Conservation (phyloP, 2,888 invertebrate genomes). For the Athalia cordata region DNA sequence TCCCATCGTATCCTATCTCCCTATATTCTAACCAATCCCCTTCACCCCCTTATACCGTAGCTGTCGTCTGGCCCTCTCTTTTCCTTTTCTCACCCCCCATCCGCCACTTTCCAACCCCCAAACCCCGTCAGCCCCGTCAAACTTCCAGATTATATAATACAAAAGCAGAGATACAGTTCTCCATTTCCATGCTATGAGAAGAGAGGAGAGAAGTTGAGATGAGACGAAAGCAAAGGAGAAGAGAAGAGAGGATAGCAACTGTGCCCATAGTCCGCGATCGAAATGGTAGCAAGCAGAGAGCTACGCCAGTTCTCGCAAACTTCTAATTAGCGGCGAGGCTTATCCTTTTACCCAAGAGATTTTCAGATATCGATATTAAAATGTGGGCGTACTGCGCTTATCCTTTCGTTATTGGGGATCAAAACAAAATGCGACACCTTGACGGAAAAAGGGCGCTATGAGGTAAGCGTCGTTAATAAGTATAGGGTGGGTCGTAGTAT, state of each 20-base stretch:
- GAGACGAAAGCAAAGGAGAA: constrained; percentile 50
- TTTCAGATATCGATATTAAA: constrained; percentile 27
- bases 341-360: constrained; percentile 32
- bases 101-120: constrained; percentile 29
- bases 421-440: constrained; percentile 10
- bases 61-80: constrained; percentile 48
- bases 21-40: constrained; percentile 61
- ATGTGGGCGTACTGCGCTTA: constrained; percentile 19
- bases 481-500: not conserved
- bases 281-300: constrained; percentile 25
- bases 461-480: not conserved
- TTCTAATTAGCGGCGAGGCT: constrained; percentile 44
- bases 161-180: constrained; percentile 64
- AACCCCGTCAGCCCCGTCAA: constrained; percentile 61
- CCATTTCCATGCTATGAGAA: constrained; percentile 51
- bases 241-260: constrained; percentile 57
- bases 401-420: constrained; percentile 19
- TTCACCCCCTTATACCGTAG: constrained; percentile 51
- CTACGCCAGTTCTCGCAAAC: constrained; percentile 29
- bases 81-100: constrained; percentile 47
- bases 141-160: constrained; percentile 70
- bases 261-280: constrained; percentile 6
- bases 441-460: too few species aligned
- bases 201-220: constrained; percentile 28
- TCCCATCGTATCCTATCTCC: constrained; percentile 48